A percentile compares a stretch with the other conserved stretches of the same genome.
Conservation (phyloP, 1,140 invertebrate species). For the Temnothorax longispinosus region DNA sequence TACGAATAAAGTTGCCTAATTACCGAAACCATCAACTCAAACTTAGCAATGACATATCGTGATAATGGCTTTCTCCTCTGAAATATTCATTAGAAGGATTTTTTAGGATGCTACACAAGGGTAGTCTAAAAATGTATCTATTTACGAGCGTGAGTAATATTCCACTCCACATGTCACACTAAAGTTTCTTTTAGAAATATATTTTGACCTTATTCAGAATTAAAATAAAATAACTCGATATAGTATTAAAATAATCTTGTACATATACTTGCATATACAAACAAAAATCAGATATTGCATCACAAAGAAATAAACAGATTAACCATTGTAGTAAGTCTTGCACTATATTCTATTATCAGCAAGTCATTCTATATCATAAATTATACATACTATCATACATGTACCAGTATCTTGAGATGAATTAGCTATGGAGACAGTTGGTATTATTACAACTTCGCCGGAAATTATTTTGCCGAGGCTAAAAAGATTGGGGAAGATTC, state of each 20-base stretch:
- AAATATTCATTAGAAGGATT: constrained; percentile 24
- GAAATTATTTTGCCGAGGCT: constrained; percentile 20
- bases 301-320: neutral
- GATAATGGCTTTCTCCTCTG: neutral
- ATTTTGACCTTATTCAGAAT: neutral
- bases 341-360: neutral
- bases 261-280: neutral
- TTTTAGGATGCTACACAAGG: neutral
- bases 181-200: neutral
- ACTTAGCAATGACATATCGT: neutral
- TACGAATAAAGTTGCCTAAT: neutral
- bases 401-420: neutral
- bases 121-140: neutral
- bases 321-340: neutral
- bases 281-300: neutral
- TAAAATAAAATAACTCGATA: neutral
- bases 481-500: constrained; percentile 34
- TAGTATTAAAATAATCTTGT: neutral
- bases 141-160: neutral
- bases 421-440: neutral
- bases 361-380: neutral
- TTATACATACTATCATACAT: neutral
- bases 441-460: neutral
- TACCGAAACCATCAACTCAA: neutral
- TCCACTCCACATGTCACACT: neutral